Evolutionary conservation across 2,797 vertebrate species (phyloP), one percentile per base, ranked within the genome.

Genomic region (Thalassophryne amazonica): DNA sequence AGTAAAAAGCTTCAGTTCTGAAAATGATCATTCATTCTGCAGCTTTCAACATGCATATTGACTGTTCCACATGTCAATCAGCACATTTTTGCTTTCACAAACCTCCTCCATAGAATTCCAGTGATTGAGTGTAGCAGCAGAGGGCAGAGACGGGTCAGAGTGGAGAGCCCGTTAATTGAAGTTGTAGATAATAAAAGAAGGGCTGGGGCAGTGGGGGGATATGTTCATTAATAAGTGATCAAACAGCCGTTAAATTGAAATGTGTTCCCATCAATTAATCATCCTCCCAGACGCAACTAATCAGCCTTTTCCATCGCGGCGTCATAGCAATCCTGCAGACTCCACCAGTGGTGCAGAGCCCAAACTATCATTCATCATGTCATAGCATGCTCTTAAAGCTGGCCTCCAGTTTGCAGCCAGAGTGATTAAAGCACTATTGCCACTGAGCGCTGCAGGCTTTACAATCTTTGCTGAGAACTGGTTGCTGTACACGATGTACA

Each of bases 251-350:
- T 84, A 86, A 89, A 89, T 78, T 73, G 81, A 86, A 86, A 88
- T 80, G 76, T 79, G 82, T 86, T 86, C 78, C 72, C 78, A 81
- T 88, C 81, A 89, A 89, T 86, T 85, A 88, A 86, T 88, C 78
- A 88, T 85, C 63, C 53, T 60, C 64, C 71, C 80, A 84, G 80
- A 83, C 85, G 78, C 76, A 78, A 67, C 75, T 79, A 83, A 88
- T 88, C 81, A 80, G 73, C 76, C 54, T 52, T 81, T 85, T 70
- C 67, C 67, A 73, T 61, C 41, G 60, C 45, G 49, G 67, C 68
- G 73, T 84, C 73, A 71, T 69, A 60, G 75, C 70, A 42, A 32
- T 60, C 47, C 52, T 55, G 71, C 70, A 61, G 71, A 69, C 76
- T 61, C 46, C 55, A 59, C 56, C 15, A 27, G 65, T 61, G 57